Percentiles rank a stretch among this genome's conserved stretches.
Evolutionary conservation across 2,888 invertebrate species (phyloP).

Genomic region (Dryomyza anilis): DNA sequence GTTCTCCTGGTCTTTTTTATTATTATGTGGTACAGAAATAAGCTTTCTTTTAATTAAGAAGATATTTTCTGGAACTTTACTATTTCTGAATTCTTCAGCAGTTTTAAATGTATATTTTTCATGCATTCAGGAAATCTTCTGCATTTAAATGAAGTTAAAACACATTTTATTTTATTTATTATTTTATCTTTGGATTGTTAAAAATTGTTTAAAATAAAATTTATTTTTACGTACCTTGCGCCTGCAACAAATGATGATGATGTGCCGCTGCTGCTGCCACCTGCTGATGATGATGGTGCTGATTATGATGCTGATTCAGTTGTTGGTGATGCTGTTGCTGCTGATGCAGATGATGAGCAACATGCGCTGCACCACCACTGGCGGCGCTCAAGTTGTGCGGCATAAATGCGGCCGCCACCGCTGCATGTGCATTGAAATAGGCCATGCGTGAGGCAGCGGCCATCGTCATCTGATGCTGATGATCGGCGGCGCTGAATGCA

Average conservation of each 20-base stretch:
- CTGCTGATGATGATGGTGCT: constrained; percentile 28
- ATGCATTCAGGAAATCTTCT: neutral
- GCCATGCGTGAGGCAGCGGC: constrained; percentile 77
- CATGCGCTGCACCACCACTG: constrained; percentile 60
- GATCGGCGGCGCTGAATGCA: constrained; percentile 43
- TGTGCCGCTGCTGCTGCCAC: constrained; percentile 33
- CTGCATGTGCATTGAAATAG: constrained; percentile 89
- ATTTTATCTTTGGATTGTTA: too few species aligned
- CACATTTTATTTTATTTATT: too few species aligned
- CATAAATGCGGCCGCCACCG: constrained; percentile 87
- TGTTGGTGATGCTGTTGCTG: constrained; percentile 26
- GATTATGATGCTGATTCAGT: constrained; percentile 33
- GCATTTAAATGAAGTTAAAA: neutral
- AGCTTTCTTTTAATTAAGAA: too few species aligned
- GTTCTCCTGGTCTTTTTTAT: too few species aligned
- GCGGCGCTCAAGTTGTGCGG: constrained; percentile 67
- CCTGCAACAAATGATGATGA: constrained; percentile 57
- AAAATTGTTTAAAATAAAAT: too few species aligned
- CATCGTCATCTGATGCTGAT: constrained; percentile 60
- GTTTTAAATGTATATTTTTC: too few species aligned
- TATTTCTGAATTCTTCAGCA: too few species aligned
- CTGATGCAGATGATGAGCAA: constrained; percentile 4
- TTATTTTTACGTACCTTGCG: constrained; percentile 60
- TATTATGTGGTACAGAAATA: too few species aligned
- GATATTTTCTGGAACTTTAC: too few species aligned